Base-by-base conservation (phyloP, 1,140 invertebrate species). In the Pogonognathellus flavescens region DNA sequence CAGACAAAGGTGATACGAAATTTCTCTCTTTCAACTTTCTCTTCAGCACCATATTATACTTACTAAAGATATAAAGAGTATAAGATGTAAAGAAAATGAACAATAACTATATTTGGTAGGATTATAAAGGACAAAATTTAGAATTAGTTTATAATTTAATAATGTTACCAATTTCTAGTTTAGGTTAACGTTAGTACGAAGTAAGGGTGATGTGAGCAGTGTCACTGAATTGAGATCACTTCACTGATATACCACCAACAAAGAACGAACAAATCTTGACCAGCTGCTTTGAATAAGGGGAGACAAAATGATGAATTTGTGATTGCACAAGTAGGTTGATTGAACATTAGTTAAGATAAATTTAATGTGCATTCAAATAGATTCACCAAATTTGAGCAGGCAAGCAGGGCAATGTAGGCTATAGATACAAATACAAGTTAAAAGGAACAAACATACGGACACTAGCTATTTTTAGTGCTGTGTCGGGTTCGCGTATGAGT, bases 391-490 rank as follows among this genome's bases (percentile, higher is more conserved):
- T 62, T 52, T n/a, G 41, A 66, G 41, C 10, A 60, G 82, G 52
- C 16, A 83, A 60, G 60, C 82, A 83, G 41, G 76, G 82, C 14
- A 60, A 83, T 60, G 82, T 62, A 49, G 82, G 59, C 41, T 55
- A 55, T 83, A 57, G 59, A n/a, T 81, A 81, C 52, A 52, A 52
- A 31, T 81, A 50, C 50, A 81, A 76, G 70, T 31, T 55, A 81
- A 41, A 25, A 81, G 80, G 55, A 81, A 25, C 22, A 59, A 87
- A 85, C 86, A 87, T 85, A 85, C 84, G 86, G 86, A 76, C 76
- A 87, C 72, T 82, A 87, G 86, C 86, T 88, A 88, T 88, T 87
- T 88, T 88, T 88, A 87, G 86, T 80, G 82, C 53, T 72, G 86
- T 85, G 76, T 85, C 82, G 84, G 72, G 80, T 83, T 82, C 85